These are phyloP conservation scores for Synergus gifuensis DNA, from an alignment of 2,888 invertebrate genomes.

Conservation along the genomic window DNA sequence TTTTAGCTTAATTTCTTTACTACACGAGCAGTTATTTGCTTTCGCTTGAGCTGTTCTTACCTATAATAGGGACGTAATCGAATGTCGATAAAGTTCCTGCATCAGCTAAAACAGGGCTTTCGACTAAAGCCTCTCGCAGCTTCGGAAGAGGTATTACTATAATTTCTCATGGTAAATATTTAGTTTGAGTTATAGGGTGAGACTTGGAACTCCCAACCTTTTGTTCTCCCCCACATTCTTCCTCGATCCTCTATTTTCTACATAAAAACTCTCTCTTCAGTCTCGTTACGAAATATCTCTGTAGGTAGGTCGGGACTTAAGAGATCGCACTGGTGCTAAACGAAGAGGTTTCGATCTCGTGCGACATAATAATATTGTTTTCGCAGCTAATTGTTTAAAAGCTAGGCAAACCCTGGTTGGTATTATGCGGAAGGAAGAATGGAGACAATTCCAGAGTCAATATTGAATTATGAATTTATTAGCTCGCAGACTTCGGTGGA, in stretches of 20 bases:
- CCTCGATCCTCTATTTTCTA: constrained; percentile 29
- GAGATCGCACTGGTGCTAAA: constrained; percentile 30
- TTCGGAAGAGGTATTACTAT: constrained; percentile 58
- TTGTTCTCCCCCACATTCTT: constrained; percentile 4
- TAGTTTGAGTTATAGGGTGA: constrained; percentile 59
- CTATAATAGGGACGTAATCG: constrained; percentile 37
- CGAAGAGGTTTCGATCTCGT: constrained; percentile 17
- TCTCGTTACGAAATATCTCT: constrained; percentile 44
- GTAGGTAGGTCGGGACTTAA: constrained; percentile 11
- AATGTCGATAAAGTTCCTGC: constrained; percentile 42
- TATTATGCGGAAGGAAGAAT: constrained; percentile 61
- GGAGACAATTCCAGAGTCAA: constrained; percentile 71
- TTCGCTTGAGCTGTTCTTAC: constrained; percentile 22
- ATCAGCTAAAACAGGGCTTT: constrained; percentile 44
- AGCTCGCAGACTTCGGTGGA: constrained; percentile 48
- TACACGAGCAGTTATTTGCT: constrained; percentile 28
- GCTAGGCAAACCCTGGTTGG: constrained; percentile 67
- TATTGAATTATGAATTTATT: constrained; percentile 76
- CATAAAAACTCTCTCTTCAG: neutral
- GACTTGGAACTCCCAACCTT: constrained; percentile 46
- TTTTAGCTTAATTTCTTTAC: constrained; percentile 35
- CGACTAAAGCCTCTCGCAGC: constrained; percentile 38
- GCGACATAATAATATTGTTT: constrained; percentile 63
- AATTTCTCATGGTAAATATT: constrained; percentile 68
- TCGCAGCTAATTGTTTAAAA: constrained; percentile 72